Conservation (phyloP, 2,797 vertebrate genomes). For the Syndactyla subalaris region DNA sequence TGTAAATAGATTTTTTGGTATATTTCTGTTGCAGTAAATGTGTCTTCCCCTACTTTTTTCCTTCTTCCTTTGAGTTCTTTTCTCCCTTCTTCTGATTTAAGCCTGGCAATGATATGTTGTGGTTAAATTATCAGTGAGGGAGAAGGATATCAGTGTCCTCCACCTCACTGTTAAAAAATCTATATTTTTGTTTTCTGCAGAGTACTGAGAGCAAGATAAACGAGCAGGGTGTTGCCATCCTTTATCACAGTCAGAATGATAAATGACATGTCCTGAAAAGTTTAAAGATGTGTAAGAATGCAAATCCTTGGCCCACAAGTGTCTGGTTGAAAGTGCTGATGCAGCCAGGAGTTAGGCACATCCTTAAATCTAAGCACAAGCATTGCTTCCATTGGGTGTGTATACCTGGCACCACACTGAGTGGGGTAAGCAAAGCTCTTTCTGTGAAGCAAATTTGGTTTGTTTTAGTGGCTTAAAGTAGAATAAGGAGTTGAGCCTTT, state of each 20-base stretch:
- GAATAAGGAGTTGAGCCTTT: background rate
- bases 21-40: background rate
- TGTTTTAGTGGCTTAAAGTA: background rate
- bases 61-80: background rate
- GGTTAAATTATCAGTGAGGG: background rate
- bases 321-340: background rate
- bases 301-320: background rate
- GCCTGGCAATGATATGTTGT: background rate
- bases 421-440: background rate
- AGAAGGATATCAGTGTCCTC: background rate
- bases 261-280: background rate
- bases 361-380: background rate
- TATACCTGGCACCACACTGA: background rate
- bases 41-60: background rate
- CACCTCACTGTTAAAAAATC: background rate
- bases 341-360: background rate
- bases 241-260: background rate
- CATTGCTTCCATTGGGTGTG: rapidly evolving
- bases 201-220: background rate
- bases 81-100: background rate
- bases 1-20: background rate
- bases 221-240: background rate
- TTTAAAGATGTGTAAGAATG: background rate
- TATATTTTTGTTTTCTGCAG: constrained; percentile 5
- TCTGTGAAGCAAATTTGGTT: background rate